These are phyloP conservation scores for Gadopsis marmoratus DNA, from an alignment of 2,797 vertebrate species.

Conservation along the genomic window DNA sequence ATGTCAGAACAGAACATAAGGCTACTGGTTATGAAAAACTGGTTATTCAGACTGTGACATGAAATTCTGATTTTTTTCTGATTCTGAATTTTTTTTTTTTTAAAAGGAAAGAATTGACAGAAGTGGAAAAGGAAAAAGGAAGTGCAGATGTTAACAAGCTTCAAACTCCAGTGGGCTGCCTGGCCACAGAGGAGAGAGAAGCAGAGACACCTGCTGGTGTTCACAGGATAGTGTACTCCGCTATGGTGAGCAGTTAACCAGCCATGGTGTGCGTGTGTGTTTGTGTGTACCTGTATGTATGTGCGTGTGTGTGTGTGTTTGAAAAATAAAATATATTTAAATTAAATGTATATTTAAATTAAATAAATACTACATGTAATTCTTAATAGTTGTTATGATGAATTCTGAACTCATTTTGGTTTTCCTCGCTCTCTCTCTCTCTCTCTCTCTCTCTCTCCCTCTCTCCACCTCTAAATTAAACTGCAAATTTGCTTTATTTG, in stretches of 20 bases:
- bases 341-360: neutral
- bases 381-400: neutral
- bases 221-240: slow-evolving; percentile 34
- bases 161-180: slow-evolving; percentile 28
- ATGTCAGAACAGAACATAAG: neutral
- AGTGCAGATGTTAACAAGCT: slow-evolving; percentile 30
- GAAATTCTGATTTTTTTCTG: neutral
- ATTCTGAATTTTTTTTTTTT: too few species aligned
- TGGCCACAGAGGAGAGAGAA: slow-evolving; percentile 16
- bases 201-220: slow-evolving; percentile 78
- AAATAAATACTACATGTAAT: neutral
- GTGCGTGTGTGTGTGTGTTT: neutral
- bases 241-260: slow-evolving; percentile 43
- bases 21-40: neutral
- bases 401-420: neutral
- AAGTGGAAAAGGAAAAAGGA: neutral
- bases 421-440: neutral
- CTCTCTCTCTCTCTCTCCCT: too few species aligned
- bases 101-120: neutral
- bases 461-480: neutral
- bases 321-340: neutral
- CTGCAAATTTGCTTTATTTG: neutral
- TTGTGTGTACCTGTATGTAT: neutral
- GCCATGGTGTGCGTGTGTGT: slow-evolving; percentile 10
- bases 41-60: neutral